Conservation (phyloP, 2,113 vertebrate genomes). For the Mus pahari region DNA sequence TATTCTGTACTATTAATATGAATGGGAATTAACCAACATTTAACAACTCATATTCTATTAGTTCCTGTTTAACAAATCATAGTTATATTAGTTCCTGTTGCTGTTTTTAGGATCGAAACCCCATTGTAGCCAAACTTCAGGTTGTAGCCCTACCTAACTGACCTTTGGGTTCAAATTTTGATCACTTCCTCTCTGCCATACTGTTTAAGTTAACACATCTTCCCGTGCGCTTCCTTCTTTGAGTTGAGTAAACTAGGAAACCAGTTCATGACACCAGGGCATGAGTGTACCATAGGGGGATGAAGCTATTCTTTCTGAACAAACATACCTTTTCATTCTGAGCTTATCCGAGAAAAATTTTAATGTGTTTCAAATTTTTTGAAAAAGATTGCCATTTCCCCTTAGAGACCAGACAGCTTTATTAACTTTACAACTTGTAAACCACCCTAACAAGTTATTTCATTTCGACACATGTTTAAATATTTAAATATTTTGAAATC, state of each 20-base stretch:
- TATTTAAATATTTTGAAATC: slow-evolving; percentile 36
- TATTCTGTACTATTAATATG: neutral
- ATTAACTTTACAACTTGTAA: neutral
- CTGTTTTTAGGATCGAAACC: neutral
- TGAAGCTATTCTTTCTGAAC: neutral
- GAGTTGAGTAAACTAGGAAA: neutral
- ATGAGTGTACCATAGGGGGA: neutral
- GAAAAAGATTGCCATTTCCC: neutral
- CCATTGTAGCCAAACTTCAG: neutral
- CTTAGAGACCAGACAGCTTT: neutral
- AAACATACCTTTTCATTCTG: neutral
- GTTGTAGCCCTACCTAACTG: too few relatives aligned
- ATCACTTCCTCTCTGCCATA: neutral
- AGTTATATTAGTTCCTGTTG: neutral
- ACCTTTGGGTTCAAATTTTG: neutral
- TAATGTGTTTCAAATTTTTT: neutral
- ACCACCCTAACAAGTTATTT: neutral
- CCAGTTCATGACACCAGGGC: fast-evolving
- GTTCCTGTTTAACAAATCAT: neutral
- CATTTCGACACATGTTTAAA: neutral
- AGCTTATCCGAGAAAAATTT: neutral
- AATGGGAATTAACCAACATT: neutral
- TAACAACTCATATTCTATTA: neutral
- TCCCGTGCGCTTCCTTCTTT: neutral
- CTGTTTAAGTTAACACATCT: neutral